These are phyloP conservation scores for Drosophila persimilis DNA, from an alignment of 1,140 invertebrate genomes.

Conservation along the genomic window DNA sequence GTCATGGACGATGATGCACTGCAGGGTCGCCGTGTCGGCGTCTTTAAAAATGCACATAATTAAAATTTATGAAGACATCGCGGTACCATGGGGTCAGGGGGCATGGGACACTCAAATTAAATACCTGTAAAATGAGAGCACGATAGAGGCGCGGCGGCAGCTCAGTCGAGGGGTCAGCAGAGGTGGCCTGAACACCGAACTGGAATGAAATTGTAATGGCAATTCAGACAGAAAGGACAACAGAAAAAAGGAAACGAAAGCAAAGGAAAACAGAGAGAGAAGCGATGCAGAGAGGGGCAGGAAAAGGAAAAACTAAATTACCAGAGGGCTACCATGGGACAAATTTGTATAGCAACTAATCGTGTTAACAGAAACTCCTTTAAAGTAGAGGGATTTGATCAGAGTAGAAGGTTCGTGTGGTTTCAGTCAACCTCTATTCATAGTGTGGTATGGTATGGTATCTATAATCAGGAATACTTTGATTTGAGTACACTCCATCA, in stretches of 20 bases:
- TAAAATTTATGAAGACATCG: conserved; percentile 55
- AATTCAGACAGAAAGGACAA: conserved; percentile 18
- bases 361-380: too few relatives aligned
- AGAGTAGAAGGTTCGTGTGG: too few relatives aligned
- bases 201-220: conserved; percentile 45
- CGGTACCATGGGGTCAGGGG: background rate
- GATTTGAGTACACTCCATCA: too few relatives aligned
- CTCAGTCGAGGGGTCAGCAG: background rate
- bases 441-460: too few relatives aligned
- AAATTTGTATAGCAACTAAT: too few relatives aligned
- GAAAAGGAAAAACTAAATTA: background rate
- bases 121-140: conserved; percentile 33
- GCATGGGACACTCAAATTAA: conserved; percentile 46
- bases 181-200: conserved; percentile 22
- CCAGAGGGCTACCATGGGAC: background rate
- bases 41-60: conserved; percentile 60
- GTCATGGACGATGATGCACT: conserved; percentile 20
- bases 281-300: background rate
- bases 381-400: too few relatives aligned
- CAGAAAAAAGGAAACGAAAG: conserved; percentile 5
- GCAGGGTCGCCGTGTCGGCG: conserved; percentile 23
- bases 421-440: too few relatives aligned
- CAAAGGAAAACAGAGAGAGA: background rate
- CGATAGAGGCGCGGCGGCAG: background rate
- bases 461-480: too few relatives aligned